Evolutionary conservation across 2,113 vertebrate genomes (phyloP).

Genomic region (Amphiprion percula): DNA sequence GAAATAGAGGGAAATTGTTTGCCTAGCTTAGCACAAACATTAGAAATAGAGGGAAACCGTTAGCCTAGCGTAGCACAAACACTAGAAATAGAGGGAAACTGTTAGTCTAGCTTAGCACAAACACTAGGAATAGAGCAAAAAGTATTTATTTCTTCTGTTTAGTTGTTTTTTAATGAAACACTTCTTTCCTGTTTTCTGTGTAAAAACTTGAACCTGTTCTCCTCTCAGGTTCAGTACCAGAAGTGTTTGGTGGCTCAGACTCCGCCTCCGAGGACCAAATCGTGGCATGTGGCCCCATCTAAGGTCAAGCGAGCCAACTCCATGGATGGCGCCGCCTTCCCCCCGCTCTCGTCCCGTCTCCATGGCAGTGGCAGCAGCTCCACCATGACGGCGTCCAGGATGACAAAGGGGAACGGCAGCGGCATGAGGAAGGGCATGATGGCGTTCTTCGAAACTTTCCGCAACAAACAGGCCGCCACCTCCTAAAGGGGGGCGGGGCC

Average conservation of each 20-base stretch:
- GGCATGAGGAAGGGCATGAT: constrained; percentile 88
- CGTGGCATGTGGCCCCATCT: constrained; percentile 75
- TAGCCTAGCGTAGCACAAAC: no score
- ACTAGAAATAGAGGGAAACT: no score
- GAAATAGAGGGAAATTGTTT: no score
- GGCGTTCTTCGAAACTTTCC: constrained; percentile 91
- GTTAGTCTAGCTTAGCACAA: no score
- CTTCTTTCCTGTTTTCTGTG: no score
- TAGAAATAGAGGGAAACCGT: no score
- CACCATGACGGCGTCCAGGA: constrained; percentile 22
- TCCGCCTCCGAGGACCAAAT: constrained; percentile 86
- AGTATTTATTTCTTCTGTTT: no score
- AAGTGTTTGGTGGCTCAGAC: constrained; percentile 94
- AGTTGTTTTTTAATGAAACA: no score
- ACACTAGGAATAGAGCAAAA: no score
- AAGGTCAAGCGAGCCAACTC: constrained; percentile 88
- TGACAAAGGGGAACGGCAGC: constrained; percentile 59
- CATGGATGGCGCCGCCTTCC: constrained; percentile 83
- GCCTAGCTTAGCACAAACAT: no score
- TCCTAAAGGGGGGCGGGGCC: constrained; percentile 44
- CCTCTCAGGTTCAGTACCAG: constrained; percentile 92
- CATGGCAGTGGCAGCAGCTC: constrained; percentile 16
- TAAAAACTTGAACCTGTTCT: neutral
- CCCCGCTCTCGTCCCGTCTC: constrained; percentile 51
- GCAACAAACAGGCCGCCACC: constrained; percentile 86